phyloP scores from a whole-genome alignment of 2,797 vertebrate species.

The Phrynocephalus guinanensis region DNA sequence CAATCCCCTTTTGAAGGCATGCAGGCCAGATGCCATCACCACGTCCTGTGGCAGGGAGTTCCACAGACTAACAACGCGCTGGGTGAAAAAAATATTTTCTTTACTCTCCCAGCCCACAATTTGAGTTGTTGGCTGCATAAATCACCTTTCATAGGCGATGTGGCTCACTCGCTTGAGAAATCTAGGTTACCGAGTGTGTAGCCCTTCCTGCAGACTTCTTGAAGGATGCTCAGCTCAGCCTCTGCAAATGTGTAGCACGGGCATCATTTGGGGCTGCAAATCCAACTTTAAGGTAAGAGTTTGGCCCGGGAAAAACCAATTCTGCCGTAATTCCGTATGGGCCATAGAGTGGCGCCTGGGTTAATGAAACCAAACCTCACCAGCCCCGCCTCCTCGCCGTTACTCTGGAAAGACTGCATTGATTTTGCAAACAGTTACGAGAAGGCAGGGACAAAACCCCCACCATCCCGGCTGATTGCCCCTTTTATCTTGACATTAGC shows the following conservation, averaged over 20 bases:
- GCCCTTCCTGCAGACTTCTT: background rate
- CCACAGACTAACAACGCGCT: too few species aligned
- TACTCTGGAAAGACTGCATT: background rate
- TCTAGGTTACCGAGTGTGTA: background rate
- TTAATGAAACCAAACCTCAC: background rate
- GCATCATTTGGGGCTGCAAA: background rate
- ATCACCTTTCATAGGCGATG: background rate
- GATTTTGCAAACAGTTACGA: background rate
- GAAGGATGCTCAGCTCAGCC: too few species aligned
- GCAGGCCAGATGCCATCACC: too few species aligned
- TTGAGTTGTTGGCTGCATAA: too few species aligned
- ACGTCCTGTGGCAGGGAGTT: too few species aligned
- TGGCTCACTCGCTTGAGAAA: background rate
- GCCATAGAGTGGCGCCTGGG: background rate
- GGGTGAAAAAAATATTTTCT: too few species aligned
- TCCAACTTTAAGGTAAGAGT: background rate
- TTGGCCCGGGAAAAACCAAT: background rate
- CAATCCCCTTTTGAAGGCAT: too few species aligned
- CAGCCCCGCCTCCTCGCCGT: fast-evolving
- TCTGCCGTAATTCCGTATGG: background rate
- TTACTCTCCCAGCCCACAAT: too few species aligned
- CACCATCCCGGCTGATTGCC: background rate
- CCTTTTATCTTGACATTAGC: slow-evolving; percentile 1
- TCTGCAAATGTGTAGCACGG: background rate
- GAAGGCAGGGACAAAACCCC: background rate